Evolutionary conservation across 1,140 invertebrate genomes (phyloP).

Genomic region (Drosophila lini): DNA sequence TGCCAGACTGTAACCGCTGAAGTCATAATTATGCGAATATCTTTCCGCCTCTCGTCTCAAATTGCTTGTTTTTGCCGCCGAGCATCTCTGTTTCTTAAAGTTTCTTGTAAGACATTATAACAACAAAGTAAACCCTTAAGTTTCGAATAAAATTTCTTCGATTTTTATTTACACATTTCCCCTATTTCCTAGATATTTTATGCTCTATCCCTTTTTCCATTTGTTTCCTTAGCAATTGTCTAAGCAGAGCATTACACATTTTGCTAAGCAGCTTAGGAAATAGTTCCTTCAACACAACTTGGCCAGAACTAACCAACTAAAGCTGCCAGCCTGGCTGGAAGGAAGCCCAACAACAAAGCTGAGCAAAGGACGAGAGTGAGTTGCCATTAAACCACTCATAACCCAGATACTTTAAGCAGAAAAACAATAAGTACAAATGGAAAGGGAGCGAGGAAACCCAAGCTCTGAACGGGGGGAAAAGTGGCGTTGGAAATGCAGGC

Average conservation of each 20-base stretch:
- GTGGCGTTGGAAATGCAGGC: slow-evolving; percentile 6
- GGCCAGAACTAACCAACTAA: slow-evolving; percentile 33
- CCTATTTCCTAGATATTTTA: neutral
- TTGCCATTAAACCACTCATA: slow-evolving; percentile 79
- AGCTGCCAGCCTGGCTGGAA: slow-evolving; percentile 11
- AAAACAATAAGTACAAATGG: slow-evolving; percentile 52
- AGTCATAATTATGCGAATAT: slow-evolving; percentile 75
- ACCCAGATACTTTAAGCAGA: slow-evolving; percentile 64
- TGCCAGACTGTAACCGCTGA: slow-evolving; percentile 76
- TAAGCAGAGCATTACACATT: slow-evolving; percentile 42
- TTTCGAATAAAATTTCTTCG: neutral
- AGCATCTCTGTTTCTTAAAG: neutral
- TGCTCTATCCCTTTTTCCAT: neutral
- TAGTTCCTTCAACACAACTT: slow-evolving; percentile 43
- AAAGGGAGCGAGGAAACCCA: neutral
- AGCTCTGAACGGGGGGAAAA: neutral
- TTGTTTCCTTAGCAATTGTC: slow-evolving; percentile 22
- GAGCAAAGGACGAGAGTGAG: slow-evolving; percentile 49
- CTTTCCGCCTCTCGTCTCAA: slow-evolving; percentile 22
- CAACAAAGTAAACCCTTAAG: neutral
- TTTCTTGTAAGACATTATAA: neutral
- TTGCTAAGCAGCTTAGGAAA: slow-evolving; percentile 49
- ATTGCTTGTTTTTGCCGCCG: slow-evolving; percentile 11
- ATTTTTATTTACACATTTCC: neutral
- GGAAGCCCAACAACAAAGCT: slow-evolving; percentile 39